A percentile compares a stretch with the other conserved stretches of the same genome.
Conservation (phyloP, 2,888 invertebrate genomes). For the Harpalus rubripes region DNA sequence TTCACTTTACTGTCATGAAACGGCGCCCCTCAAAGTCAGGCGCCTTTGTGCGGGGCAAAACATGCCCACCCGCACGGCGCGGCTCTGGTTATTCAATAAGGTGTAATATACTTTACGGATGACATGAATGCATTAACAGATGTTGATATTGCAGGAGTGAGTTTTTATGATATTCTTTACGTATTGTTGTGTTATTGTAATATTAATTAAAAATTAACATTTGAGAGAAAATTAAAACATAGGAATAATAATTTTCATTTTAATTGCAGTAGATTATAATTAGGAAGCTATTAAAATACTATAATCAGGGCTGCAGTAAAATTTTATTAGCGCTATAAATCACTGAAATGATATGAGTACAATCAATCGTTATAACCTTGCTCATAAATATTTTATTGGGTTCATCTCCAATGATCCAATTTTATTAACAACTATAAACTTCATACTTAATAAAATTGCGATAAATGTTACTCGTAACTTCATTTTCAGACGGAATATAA, state of each 20-base stretch:
- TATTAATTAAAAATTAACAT: neutral
- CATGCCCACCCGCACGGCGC: no score
- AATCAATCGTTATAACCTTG: constrained; percentile 1
- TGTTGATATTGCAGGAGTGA: no score
- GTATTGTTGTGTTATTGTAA: neutral
- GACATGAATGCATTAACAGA: no score
- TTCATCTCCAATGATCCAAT: neutral
- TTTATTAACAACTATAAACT: neutral
- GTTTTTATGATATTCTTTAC: neutral
- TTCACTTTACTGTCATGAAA: no score
- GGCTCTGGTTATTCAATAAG: no score
- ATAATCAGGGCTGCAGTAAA: neutral
- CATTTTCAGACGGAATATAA: neutral
- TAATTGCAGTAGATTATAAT: constrained; percentile 11
- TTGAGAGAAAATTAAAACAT: neutral
- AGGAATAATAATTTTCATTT: neutral
- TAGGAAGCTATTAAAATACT: constrained; percentile 18
- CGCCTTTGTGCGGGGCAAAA: no score
- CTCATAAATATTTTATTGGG: neutral
- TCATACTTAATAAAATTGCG: neutral
- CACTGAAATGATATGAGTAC: constrained; percentile 2
- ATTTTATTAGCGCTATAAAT: constrained; percentile 3
- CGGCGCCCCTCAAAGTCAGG: no score
- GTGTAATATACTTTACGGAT: no score
- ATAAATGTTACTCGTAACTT: neutral